phyloP scores from a whole-genome alignment of 2,888 invertebrate species.

The Tachina lurida region DNA sequence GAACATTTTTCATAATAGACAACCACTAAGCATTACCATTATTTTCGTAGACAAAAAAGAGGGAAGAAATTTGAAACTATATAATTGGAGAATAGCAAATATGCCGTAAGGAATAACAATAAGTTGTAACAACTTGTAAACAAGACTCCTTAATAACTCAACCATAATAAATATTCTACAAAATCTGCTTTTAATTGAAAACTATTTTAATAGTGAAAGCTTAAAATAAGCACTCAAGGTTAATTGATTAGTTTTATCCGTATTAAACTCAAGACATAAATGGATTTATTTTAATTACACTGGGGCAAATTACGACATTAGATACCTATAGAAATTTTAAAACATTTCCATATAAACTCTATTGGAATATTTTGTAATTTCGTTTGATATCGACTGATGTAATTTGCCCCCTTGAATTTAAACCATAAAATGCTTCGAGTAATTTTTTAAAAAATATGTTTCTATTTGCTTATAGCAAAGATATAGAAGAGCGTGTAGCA shows the following conservation, averaged over 20 bases:
- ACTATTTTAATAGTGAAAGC: not conserved
- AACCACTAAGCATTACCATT: constrained; percentile 41
- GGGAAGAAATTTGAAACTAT: not conserved
- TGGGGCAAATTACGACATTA: too few species aligned
- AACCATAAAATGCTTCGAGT: too few species aligned
- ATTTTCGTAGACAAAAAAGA: not conserved
- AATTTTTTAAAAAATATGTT: too few species aligned
- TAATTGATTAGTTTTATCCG: not conserved
- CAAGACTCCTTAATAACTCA: constrained; percentile 12
- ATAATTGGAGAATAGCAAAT: constrained; percentile 19
- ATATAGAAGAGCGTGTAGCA: too few species aligned
- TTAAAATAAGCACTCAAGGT: not conserved
- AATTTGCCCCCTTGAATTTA: too few species aligned
- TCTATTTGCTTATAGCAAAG: too few species aligned
- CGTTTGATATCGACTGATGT: too few species aligned
- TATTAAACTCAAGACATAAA: not conserved
- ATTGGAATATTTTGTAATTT: too few species aligned
- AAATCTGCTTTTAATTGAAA: not conserved
- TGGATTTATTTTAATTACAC: too few species aligned
- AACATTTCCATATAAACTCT: too few species aligned
- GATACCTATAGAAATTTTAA: too few species aligned
- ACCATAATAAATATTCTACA: not conserved
- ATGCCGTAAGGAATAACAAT: not conserved
- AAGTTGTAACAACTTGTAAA: not conserved
- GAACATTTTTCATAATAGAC: constrained; percentile 40